Evolutionary conservation across 2,888 invertebrate genomes (phyloP), one percentile per base, ranked within the genome.

Genomic region (Heteropelma amictum): DNA sequence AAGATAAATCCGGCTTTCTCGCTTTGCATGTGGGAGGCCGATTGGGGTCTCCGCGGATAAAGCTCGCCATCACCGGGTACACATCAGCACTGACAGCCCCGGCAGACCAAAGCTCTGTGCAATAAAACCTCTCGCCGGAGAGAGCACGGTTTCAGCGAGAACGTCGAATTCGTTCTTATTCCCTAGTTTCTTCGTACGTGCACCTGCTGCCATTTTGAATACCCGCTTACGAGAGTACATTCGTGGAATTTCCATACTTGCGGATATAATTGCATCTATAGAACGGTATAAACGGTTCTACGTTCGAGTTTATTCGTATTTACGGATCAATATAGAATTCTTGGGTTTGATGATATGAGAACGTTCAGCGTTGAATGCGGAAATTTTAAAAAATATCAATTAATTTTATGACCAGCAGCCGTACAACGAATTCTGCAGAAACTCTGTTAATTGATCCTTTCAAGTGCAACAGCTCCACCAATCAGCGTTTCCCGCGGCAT

Each of bases 181-280:
- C 63, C 56, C 76, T 69, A 54, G 71, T 69, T 54, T 68, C 54
- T 6, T 7, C n/a, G n/a, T n/a, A n/a, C n/a, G 65, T 65, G 71
- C 79, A 82, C 80, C 79, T 82, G 79, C 79, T 69, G 77, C 79
- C 80, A 78, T 82, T 77, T 54, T 33, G 67, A 77, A 77, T 78
- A 81, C 80, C 82, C 80, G 80, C 75, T 79, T 64, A 63, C 65
- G 42, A 71, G 45, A 51, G 49, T 14, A 70, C 35, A 19, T n/a
- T 42, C 28, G 3, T 26, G 8, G 7, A 19, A 10, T 1, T 17
- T 61, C 68, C 63, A 54, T 3, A 51, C 8, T n/a, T n/a, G n/a
- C n/a, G 38, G 0, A 26, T 33, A 35, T 49, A 23, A 23, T 17
- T 33, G 12, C 26, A 7, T 51, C 38, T 3, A 35, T n/a, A 26